phyloP scores from a whole-genome alignment of 2,888 invertebrate species.

The Desoria tigrina region DNA sequence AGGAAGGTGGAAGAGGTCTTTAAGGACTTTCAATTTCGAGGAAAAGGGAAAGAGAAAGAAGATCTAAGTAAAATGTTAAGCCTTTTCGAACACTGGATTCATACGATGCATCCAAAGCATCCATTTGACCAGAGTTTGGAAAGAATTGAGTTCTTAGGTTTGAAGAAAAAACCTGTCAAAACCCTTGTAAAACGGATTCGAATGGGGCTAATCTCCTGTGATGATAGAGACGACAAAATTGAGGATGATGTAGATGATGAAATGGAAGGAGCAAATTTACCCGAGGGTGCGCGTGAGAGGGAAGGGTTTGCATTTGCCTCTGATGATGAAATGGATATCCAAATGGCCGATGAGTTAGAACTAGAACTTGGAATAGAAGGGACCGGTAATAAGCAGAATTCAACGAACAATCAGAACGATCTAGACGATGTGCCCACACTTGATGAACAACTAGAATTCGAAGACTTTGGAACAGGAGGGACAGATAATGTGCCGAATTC shows the following conservation, averaged over 20 bases:
- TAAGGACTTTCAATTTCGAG: slow-evolving; percentile 76
- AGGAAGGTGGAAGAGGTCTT: slow-evolving; percentile 77
- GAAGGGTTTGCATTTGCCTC: no score
- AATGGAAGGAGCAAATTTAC: not conserved
- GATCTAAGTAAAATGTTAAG: slow-evolving; percentile 80
- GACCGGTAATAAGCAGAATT: not conserved
- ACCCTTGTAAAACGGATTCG: slow-evolving; percentile 62
- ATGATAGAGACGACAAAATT: slow-evolving; percentile 58
- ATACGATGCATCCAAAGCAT: slow-evolving; percentile 84
- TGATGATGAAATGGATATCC: slow-evolving; percentile 11
- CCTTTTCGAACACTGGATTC: slow-evolving; percentile 88
- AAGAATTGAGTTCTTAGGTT: slow-evolving; percentile 78
- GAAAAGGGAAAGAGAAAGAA: slow-evolving; percentile 77
- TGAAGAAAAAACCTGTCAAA: slow-evolving; percentile 68
- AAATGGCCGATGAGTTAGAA: not conserved
- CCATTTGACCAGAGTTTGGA: slow-evolving; percentile 81
- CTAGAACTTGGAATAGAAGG: not conserved
- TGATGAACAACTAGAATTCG: not conserved
- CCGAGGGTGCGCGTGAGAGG: not conserved
- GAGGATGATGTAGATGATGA: slow-evolving; percentile 56
- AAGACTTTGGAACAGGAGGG: not conserved
- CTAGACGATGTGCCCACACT: not conserved
- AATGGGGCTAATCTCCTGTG: slow-evolving; percentile 62
- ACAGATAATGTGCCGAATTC: not conserved
- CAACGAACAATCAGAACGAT: slow-evolving; percentile 2